Evolutionary conservation across 2,888 invertebrate species (phyloP), one percentile per base, ranked within the genome.

Genomic region (Lagria hirta): DNA sequence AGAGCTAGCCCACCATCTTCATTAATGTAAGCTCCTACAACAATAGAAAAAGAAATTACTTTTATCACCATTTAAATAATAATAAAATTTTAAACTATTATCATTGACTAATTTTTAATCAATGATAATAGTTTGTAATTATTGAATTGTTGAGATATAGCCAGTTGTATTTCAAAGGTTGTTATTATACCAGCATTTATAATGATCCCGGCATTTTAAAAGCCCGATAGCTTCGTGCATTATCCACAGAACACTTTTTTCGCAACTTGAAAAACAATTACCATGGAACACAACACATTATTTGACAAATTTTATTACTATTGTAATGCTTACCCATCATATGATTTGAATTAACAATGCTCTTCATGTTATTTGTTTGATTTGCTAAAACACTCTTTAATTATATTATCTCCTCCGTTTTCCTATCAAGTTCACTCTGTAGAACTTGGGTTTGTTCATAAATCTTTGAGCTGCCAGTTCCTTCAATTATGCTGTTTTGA

Each of bases 371-470:
- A 64, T 77, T 76, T 24, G 80, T 79, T 53, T 82, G 80, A 61
- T 86, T 88, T 1, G 88, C 85, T 8, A 96, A 73, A 0, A 94
- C 86, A 23, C 89, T 87, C 66, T 91, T 87, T 45, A 97, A 72
- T 61, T 96, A 93, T 15, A 95, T 82, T 55, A 92, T 89, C 65
- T 96, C 95, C 55, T 96, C 95, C 3, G 90, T 77, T 29, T 90
- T 75, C 15, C 95, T 75, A 58, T 87, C 88, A 14, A 95, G 70
- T 67, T 97, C 96, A 50, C 86, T 85, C 65, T 92, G 86, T 67
- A 93, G 79, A 0, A 82, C 81, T 23, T 82, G 81, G 66, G 91
- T 80, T 79, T 96, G 94, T 51, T 82, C 86, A 81, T 69, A 47
- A 48, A 73, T 48, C 42, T 65, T 62, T 4, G 61, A 55, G 63